A percentile compares a stretch with the other conserved stretches of the same genome.
Conservation (phyloP, 2,888 invertebrate genomes). For the Hypomecis punctinalis region DNA sequence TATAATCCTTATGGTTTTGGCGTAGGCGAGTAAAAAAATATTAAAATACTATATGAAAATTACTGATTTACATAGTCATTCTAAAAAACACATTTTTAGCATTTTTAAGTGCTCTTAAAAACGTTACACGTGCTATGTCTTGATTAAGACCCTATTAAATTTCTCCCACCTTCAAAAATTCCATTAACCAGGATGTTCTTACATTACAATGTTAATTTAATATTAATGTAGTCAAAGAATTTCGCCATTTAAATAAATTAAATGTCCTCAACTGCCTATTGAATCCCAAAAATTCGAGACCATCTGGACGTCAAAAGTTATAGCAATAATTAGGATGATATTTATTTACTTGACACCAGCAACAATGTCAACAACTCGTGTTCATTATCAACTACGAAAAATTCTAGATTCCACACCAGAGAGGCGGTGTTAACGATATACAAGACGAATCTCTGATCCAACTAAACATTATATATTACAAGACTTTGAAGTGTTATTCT, state of each 20-base stretch:
- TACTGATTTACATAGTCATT: not conserved
- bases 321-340: slow-evolving; percentile 14
- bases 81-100: not conserved
- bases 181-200: slow-evolving; percentile 36
- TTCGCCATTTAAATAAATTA: slow-evolving; percentile 37
- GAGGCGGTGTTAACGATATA: no score
- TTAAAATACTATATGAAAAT: no score
- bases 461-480: no score
- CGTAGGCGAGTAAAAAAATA: no score
- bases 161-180: slow-evolving; percentile 21
- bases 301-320: slow-evolving; percentile 29
- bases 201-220: slow-evolving; percentile 29
- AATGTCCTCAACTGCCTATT: slow-evolving; percentile 12
- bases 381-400: no score
- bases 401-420: no score
- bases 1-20: no score
- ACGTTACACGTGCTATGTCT: not conserved
- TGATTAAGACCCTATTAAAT: slow-evolving; percentile 12
- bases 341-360: slow-evolving; percentile 16
- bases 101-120: no score
- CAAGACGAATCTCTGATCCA: no score
- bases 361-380: no score
- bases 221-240: slow-evolving; percentile 38
- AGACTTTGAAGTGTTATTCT: no score
- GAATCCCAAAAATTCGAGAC: slow-evolving; percentile 4